Conservation (phyloP, 2,888 invertebrate genomes). For the Ectemnius continuus region DNA sequence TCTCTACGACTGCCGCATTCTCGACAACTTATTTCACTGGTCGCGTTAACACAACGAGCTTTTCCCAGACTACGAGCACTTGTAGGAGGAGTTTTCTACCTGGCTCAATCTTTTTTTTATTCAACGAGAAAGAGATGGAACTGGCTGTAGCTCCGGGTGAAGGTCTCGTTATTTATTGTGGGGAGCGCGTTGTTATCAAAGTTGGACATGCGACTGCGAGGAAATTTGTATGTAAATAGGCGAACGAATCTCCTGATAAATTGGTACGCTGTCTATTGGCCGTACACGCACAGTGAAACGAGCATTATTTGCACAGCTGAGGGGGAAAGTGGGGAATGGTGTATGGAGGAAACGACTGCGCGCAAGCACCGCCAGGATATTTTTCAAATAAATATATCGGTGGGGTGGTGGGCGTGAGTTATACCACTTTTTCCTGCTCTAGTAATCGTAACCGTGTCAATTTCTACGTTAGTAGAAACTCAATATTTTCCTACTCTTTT, state of each 20-base stretch:
- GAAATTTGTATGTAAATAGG: conserved; percentile 40
- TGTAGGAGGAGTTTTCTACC: no score
- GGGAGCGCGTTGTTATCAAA: conserved; percentile 35
- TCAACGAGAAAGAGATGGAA: no score
- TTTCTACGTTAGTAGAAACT: no score
- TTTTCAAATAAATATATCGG: conserved; percentile 39
- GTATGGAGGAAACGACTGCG: not conserved
- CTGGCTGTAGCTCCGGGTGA: not conserved
- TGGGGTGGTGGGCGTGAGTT: not conserved
- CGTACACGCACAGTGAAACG: conserved; percentile 1
- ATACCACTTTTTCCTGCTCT: not conserved
- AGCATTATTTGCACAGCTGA: conserved; percentile 33
- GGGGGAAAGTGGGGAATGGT: not conserved
- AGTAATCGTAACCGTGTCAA: no score
- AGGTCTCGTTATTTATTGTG: conserved; percentile 16
- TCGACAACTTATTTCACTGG: no score
- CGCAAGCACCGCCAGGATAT: conserved; percentile 18
- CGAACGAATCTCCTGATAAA: conserved; percentile 24
- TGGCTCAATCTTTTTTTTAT: no score
- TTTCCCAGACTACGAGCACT: not conserved
- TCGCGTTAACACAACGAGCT: not conserved
- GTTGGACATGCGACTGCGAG: conserved; percentile 18
- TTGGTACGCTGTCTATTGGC: conserved; percentile 27
- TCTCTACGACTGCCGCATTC: no score
- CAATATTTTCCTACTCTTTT: no score